Evolutionary conservation across 2,113 vertebrate species (phyloP).

Genomic region (Psilopogon haemacephalus): DNA sequence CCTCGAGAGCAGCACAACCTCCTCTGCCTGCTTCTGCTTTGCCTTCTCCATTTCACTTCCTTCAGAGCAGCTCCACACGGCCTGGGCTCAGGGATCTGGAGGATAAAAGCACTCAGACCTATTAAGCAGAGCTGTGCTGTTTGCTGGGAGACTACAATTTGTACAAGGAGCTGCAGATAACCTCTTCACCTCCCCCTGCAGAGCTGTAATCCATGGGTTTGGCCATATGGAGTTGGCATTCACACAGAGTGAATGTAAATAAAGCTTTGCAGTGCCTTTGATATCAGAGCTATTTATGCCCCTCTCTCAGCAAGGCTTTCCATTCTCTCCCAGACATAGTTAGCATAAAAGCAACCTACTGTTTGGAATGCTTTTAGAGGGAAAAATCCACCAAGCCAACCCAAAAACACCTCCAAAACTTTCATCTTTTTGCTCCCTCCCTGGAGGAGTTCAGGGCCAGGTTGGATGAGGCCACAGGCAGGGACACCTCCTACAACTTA

Average conservation of each 20-base stretch:
- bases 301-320: constrained; percentile 72
- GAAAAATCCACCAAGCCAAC: neutral
- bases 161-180: constrained; percentile 51
- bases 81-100: neutral
- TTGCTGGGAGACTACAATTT: constrained; percentile 56
- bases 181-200: constrained; percentile 57
- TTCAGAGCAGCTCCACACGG: neutral
- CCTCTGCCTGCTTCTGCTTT: neutral
- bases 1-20: neutral
- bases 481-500: no score
- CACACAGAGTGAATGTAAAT: constrained; percentile 72
- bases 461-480: no score
- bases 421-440: constrained; percentile 7
- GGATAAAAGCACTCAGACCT: neutral
- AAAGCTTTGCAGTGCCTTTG: constrained; percentile 63
- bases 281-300: constrained; percentile 70
- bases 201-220: constrained; percentile 45
- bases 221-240: constrained; percentile 65
- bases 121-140: constrained; percentile 40
- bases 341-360: constrained; percentile 73
- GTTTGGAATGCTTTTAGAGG: constrained; percentile 47
- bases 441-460: no score
- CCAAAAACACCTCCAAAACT: neutral
- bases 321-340: constrained; percentile 67
- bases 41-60: neutral